Conservation (phyloP, 1,140 invertebrate genomes). For the Euura lappo region DNA sequence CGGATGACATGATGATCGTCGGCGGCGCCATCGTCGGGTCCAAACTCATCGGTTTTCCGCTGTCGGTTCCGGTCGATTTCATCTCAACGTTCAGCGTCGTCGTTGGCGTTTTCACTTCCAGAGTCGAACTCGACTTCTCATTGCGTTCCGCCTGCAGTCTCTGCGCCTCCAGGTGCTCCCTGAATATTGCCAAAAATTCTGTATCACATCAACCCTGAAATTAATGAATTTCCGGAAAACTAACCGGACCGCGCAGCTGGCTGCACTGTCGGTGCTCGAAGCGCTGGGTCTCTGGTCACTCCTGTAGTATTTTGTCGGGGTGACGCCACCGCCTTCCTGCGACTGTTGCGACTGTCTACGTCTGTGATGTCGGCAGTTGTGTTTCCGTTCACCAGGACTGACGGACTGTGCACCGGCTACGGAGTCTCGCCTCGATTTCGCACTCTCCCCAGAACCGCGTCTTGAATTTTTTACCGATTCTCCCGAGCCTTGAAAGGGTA, state of each 20-base stretch:
- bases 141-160: slow-evolving; percentile 37
- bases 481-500: slow-evolving; percentile 42
- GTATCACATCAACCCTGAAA: no score
- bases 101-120: slow-evolving; percentile 38
- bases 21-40: slow-evolving; percentile 71
- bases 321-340: slow-evolving; percentile 63
- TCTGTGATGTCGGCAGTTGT: slow-evolving; percentile 56
- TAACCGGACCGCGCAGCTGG: slow-evolving; percentile 53
- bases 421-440: slow-evolving; percentile 70
- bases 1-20: slow-evolving; percentile 80
- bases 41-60: slow-evolving; percentile 38
- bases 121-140: slow-evolving; percentile 46
- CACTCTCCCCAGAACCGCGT: slow-evolving; percentile 70
- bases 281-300: slow-evolving; percentile 78
- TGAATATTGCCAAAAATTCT: slow-evolving; percentile 26
- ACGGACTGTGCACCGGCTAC: slow-evolving; percentile 58
- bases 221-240: slow-evolving; percentile 7
- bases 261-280: slow-evolving; percentile 74
- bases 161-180: slow-evolving; percentile 52
- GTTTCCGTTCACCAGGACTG: slow-evolving; percentile 47
- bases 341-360: slow-evolving; percentile 66
- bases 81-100: slow-evolving; percentile 9
- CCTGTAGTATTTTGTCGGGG: slow-evolving; percentile 58
- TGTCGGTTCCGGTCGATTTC: slow-evolving; percentile 22
- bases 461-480: slow-evolving; percentile 54